These are phyloP conservation scores for Folsomia manolachei DNA, from an alignment of 2,888 invertebrate genomes.

Conservation along the genomic window DNA sequence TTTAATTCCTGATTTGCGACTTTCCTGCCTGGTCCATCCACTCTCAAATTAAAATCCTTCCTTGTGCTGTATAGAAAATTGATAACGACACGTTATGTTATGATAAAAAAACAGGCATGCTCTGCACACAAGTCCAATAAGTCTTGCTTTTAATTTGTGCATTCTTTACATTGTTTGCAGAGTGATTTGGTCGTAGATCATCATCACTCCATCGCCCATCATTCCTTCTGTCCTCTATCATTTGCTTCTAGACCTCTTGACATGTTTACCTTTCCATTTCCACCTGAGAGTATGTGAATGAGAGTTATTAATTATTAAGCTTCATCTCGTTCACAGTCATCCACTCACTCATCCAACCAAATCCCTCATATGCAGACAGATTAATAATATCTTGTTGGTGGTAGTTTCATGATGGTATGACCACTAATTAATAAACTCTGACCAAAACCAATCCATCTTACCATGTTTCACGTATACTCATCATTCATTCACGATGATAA, in stretches of 20 bases:
- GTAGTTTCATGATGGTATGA: background rate
- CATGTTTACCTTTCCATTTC: background rate
- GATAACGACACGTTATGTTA: no score
- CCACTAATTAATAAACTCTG: background rate
- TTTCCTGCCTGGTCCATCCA: background rate
- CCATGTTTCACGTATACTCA: no score
- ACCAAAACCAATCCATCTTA: background rate
- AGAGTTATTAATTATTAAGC: background rate
- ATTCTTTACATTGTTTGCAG: background rate
- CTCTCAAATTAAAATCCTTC: background rate
- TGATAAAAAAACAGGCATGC: background rate
- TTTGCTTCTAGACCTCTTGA: background rate
- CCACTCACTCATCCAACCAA: background rate
- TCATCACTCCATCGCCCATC: background rate
- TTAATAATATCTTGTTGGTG: no score
- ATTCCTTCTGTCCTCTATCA: background rate
- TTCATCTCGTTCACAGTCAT: no score
- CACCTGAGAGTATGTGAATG: background rate
- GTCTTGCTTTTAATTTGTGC: background rate
- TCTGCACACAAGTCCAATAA: background rate
- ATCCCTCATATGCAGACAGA: background rate
- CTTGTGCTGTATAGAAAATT: background rate
- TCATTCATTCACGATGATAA: background rate
- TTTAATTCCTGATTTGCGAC: constrained; percentile 14
- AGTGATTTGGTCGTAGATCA: background rate